A percentile compares a stretch with the other conserved stretches of the same genome.
These are phyloP conservation scores for Oligia latruncula DNA, from an alignment of 2,888 invertebrate species.

Conservation along the genomic window DNA sequence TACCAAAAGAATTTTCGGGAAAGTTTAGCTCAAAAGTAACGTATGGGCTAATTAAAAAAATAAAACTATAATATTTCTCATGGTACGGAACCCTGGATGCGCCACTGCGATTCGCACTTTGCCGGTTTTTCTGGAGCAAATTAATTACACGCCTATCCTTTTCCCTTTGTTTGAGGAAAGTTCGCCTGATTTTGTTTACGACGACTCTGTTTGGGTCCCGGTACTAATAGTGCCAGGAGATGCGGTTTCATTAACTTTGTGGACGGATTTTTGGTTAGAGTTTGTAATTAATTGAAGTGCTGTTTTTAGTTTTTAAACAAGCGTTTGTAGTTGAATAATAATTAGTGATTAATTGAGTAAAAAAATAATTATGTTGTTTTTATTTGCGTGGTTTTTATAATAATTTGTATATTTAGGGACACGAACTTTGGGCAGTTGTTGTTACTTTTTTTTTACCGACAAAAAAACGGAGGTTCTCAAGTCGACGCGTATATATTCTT, in stretches of 20 bases:
- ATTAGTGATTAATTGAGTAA: constrained; percentile 19
- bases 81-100: neutral
- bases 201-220: constrained; percentile 56
- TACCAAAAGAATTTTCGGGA: neutral
- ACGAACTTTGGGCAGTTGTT: neutral
- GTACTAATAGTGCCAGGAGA: constrained; percentile 50
- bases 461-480: too few relatives aligned
- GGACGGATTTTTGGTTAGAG: constrained; percentile 36
- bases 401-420: neutral
- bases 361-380: constrained; percentile 20
- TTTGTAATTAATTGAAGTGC: constrained; percentile 50
- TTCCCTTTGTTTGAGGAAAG: constrained; percentile 59
- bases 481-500: too few relatives aligned
- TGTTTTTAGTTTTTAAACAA: constrained; percentile 44
- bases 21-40: neutral
- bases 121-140: constrained; percentile 62
- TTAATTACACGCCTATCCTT: constrained; percentile 65
- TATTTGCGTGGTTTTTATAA: neutral
- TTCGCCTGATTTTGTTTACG: constrained; percentile 64
- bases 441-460: neutral
- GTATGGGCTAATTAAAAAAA: neutral
- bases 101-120: neutral
- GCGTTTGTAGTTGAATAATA: constrained; percentile 32
- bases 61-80: neutral
- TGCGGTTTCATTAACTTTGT: constrained; percentile 47